These are phyloP conservation scores for Gobius niger DNA, from an alignment of 2,113 vertebrate species.

Conservation along the genomic window DNA sequence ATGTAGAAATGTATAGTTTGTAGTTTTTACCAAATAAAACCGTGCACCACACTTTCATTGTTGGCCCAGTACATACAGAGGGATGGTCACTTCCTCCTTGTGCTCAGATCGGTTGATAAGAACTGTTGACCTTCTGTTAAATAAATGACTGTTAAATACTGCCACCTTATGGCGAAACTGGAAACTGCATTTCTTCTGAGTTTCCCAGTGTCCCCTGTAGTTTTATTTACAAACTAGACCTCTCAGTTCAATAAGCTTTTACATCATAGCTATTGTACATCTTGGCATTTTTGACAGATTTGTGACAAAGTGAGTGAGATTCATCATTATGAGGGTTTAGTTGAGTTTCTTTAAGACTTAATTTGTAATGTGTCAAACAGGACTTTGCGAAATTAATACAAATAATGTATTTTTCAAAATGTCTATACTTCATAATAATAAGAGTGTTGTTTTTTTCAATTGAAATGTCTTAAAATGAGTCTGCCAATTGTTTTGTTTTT, in stretches of 20 bases:
- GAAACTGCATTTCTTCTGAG: constrained; percentile 55
- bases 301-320: background rate
- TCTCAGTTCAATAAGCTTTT: background rate
- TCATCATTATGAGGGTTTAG: background rate
- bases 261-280: background rate
- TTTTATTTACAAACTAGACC: background rate
- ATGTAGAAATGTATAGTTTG: background rate
- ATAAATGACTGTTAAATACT: constrained; percentile 58
- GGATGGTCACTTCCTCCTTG: constrained; percentile 46
- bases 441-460: too few relatives aligned
- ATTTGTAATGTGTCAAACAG: background rate
- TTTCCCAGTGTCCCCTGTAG: background rate
- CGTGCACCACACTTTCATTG: background rate
- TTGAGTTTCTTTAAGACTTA: background rate
- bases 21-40: background rate
- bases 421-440: too few relatives aligned
- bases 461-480: too few relatives aligned
- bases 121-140: constrained; percentile 35
- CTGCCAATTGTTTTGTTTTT: too few relatives aligned
- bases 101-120: constrained; percentile 57
- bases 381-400: background rate
- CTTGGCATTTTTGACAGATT: too few relatives aligned
- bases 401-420: too few relatives aligned
- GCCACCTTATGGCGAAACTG: constrained; percentile 64
- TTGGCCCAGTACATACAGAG: constrained; percentile 25